Percentiles rank a stretch among this genome's conserved stretches.
Conservation (phyloP, 1,140 invertebrate genomes). For the Tetragonula clypearis region DNA sequence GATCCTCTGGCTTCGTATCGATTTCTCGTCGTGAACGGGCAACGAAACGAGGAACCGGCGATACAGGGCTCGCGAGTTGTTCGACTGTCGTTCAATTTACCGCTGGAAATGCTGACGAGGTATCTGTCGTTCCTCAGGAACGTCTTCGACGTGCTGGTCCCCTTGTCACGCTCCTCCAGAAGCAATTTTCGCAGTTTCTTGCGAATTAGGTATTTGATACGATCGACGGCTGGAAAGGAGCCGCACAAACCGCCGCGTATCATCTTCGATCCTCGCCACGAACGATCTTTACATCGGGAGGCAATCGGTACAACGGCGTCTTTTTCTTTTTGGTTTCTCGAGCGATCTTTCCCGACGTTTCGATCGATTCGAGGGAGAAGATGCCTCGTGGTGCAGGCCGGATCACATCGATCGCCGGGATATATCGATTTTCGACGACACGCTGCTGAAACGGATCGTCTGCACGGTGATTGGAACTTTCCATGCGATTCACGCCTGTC, state of each 20-base stretch:
- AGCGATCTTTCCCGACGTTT: no score
- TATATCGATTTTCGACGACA: neutral
- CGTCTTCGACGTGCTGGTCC: slow-evolving; percentile 21
- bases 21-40: neutral
- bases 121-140: slow-evolving; percentile 27
- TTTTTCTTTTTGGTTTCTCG: neutral
- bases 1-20: neutral
- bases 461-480: neutral
- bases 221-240: slow-evolving; percentile 38
- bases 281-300: neutral
- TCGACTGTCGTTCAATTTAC: neutral
- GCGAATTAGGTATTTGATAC: slow-evolving; percentile 58
- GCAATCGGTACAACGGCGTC: neutral
- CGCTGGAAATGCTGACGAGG: slow-evolving; percentile 16
- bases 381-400: neutral
- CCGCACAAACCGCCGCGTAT: neutral
- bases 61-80: neutral
- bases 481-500: neutral
- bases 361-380: no score
- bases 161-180: slow-evolving; percentile 29
- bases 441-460: no score
- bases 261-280: neutral
- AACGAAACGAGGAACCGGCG: slow-evolving; percentile 2
- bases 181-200: slow-evolving; percentile 54
- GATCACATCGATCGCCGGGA: no score